phyloP scores from a whole-genome alignment of 2,888 invertebrate genomes.

The Artemia sinica region DNA sequence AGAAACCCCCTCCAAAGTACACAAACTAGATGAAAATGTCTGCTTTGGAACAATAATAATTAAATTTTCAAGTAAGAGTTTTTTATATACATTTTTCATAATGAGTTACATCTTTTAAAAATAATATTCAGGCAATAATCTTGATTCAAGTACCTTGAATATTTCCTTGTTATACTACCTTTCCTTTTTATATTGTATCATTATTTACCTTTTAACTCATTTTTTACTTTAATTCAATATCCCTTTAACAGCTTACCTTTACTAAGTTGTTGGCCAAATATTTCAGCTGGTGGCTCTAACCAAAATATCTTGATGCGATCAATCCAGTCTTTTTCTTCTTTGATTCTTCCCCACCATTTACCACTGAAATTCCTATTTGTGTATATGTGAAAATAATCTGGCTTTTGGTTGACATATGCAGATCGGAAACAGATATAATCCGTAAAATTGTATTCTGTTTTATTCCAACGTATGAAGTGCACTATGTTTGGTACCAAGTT shows the following conservation, averaged over 20 bases:
- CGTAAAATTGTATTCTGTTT: slow-evolving; percentile 25
- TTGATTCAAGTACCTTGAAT: no score
- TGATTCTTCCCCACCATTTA: slow-evolving; percentile 26
- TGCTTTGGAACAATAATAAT: no score
- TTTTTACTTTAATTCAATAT: no score
- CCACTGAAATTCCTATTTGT: slow-evolving; percentile 24
- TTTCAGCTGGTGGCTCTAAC: slow-evolving; percentile 19
- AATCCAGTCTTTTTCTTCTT: slow-evolving; percentile 18
- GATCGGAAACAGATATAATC: slow-evolving; percentile 27
- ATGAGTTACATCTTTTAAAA: no score
- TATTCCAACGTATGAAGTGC: slow-evolving; percentile 24
- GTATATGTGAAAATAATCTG: slow-evolving; percentile 19
- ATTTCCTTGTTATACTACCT: no score
- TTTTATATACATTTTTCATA: no score
- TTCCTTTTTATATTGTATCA: no score
- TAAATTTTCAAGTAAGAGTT: no score
- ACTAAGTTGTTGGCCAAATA: slow-evolving; percentile 20
- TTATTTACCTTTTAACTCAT: no score
- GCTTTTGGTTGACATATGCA: slow-evolving; percentile 24
- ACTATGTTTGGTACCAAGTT: slow-evolving; percentile 21
- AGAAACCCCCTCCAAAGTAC: no score
- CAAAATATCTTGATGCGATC: slow-evolving; percentile 17
- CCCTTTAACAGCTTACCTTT: neutral
- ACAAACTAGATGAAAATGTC: no score
- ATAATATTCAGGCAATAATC: no score